Evolutionary conservation across 2,888 invertebrate species (phyloP).

Genomic region (Cosmia trapezina): DNA sequence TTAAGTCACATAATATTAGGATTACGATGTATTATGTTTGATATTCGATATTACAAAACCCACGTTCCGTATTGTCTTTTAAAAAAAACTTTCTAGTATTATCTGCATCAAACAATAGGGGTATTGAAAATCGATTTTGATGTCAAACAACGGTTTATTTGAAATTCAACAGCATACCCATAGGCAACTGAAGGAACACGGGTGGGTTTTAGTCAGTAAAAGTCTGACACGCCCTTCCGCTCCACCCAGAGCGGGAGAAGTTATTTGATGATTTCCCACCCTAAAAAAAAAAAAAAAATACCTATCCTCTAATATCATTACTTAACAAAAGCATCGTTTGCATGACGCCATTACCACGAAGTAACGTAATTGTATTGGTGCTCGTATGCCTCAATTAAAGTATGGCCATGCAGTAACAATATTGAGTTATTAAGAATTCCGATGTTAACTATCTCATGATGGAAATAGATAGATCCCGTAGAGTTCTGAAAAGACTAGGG

Average conservation of each 20-base stretch:
- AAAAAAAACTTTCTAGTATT: conserved; percentile 2
- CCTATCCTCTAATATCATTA: conserved; percentile 11
- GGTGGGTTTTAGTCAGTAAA: too few relatives aligned
- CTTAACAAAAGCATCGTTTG: conserved; percentile 32
- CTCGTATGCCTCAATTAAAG: neutral
- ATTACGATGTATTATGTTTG: too few relatives aligned
- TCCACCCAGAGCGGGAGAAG: too few relatives aligned
- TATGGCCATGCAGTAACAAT: neutral
- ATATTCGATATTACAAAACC: neutral
- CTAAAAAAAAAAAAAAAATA: too few relatives aligned
- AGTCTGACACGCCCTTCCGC: too few relatives aligned
- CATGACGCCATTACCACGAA: conserved; percentile 28
- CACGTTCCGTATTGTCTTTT: conserved; percentile 1
- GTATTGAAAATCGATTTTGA: conserved; percentile 30
- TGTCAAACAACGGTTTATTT: conserved; percentile 23
- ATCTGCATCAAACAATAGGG: conserved; percentile 33
- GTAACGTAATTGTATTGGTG: conserved; percentile 16
- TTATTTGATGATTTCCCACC: too few relatives aligned
- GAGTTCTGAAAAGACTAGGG: neutral
- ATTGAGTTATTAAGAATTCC: conserved; percentile 3
- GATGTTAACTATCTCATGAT: neutral
- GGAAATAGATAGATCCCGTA: neutral
- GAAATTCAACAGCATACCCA: conserved; percentile 16
- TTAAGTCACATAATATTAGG: too few relatives aligned
- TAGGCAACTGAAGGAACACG: too few relatives aligned